Evolutionary conservation across 1,140 invertebrate genomes (phyloP).

Genomic region (Bombyx mandarina): DNA sequence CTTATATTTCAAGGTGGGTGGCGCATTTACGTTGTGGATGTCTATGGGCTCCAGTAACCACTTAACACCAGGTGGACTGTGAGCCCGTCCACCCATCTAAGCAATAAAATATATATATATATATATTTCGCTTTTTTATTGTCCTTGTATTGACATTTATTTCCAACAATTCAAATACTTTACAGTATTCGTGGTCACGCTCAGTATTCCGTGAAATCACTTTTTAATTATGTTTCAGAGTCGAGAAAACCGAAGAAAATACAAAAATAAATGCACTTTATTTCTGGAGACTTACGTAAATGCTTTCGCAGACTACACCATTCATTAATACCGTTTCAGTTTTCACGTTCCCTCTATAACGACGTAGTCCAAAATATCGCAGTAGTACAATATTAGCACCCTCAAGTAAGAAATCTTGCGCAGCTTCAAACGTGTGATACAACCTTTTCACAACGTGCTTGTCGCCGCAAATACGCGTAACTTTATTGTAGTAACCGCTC

Average conservation of each 20-base stretch:
- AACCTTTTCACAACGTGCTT: conserved; percentile 44
- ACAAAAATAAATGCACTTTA: background rate
- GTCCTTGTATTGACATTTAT: too few species aligned
- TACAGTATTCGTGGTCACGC: too few species aligned
- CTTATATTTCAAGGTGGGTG: too few species aligned
- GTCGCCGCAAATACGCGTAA: conserved; percentile 51
- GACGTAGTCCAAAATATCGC: conserved; percentile 71
- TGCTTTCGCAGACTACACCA: conserved; percentile 70
- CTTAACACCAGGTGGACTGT: too few species aligned
- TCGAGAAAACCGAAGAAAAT: background rate
- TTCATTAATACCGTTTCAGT: conserved; percentile 72
- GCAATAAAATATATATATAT: too few species aligned
- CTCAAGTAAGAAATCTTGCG: conserved; percentile 71
- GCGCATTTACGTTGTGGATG: too few species aligned
- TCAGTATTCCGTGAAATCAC: too few species aligned
- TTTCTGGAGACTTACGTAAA: conserved; percentile 69
- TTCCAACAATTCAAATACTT: too few species aligned
- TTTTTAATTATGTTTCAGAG: background rate
- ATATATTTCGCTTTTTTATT: too few species aligned
- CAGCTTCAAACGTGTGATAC: conserved; percentile 53
- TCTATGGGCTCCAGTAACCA: too few species aligned
- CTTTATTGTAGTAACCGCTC: conserved; percentile 64
- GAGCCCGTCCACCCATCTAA: too few species aligned
- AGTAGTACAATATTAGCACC: conserved; percentile 74
- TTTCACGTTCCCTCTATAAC: conserved; percentile 70